These are phyloP conservation scores for Gallinago paraguaiae DNA, from an alignment of 2,113 vertebrate genomes.

Conservation along the genomic window DNA sequence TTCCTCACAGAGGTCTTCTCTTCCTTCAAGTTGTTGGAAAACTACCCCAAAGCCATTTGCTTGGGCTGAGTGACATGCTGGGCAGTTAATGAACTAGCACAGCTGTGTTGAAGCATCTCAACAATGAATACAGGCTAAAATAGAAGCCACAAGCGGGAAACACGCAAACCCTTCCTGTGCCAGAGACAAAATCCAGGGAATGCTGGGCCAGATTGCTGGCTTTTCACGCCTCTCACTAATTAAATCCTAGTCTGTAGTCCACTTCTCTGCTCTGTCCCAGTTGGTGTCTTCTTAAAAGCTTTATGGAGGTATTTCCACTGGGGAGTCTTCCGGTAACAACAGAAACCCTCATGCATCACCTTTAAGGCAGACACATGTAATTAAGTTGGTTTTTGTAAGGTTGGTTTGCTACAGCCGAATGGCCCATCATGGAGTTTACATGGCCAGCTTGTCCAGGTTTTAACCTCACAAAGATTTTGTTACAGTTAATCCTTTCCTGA, in stretches of 20 bases:
- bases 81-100: constrained; percentile 69
- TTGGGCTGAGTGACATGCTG: constrained; percentile 54
- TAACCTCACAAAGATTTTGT: constrained; percentile 36
- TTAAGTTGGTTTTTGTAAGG: background rate
- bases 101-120: constrained; percentile 75
- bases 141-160: constrained; percentile 69
- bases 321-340: constrained; percentile 20
- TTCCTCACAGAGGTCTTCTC: background rate
- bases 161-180: constrained; percentile 67
- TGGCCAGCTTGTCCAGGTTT: constrained; percentile 6
- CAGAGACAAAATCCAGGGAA: constrained; percentile 70
- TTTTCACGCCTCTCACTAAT: constrained; percentile 81
- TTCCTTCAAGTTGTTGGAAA: background rate
- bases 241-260: constrained; percentile 73
- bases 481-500: constrained; percentile 45
- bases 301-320: background rate
- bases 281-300: constrained; percentile 52
- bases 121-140: constrained; percentile 73
- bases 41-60: constrained; percentile 7
- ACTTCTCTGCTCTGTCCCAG: background rate
- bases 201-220: constrained; percentile 63
- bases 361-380: background rate
- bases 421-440: background rate
- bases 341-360: background rate
- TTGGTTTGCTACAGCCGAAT: background rate